Evolutionary conservation across 2,888 invertebrate genomes (phyloP), one percentile per base, ranked within the genome.

Genomic region (Pemphredon lugubris): DNA sequence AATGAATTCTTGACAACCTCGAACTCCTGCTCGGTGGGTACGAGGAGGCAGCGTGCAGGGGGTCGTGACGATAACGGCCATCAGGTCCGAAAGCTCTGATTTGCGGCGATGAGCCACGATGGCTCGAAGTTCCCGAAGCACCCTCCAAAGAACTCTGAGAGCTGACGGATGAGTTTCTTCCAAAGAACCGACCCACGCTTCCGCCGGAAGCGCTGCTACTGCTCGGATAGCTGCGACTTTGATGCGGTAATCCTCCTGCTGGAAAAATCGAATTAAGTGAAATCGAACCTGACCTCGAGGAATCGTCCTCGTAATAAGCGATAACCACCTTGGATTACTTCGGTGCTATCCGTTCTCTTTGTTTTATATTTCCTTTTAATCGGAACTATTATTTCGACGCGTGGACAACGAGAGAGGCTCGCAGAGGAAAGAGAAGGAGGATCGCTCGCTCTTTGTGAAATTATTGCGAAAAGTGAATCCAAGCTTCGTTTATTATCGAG

Each of bases 11-110:
- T 21, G 26, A 11, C 11, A 32, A 88, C 88, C 89, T 88, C 16
- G 89, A 88, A 26, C 82, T 84, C 53, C 84, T 79, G 40, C 83
- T 85, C 0, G 89, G 88, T 0, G 89, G 89, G 69, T 89, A 89
- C 1, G 89, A 89, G 0, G 86, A 86, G 2, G 88, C 86, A 11
- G 87, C 82, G 54, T 86, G 81, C 57, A 89, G 45, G 58, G 85
- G 63, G 74, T 90, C 83, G 21, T 81, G 84, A 66, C 85, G 82
- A 51, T 85, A 82, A 4, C 95, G 93, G 0, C 96, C 96, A 85
- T 96, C 96, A 0, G 96, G 96, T 16, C 95, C 95, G 83, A 95
- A 96, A 0, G 96, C 95, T 74, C 96, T 93, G 78, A 96, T 96
- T 77, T 96, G 96, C 0, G 96, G 96, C 0, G 96, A 96, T 0